Base-by-base conservation (phyloP, 2,888 invertebrate genomes). In the Drosophila engyochracea region DNA sequence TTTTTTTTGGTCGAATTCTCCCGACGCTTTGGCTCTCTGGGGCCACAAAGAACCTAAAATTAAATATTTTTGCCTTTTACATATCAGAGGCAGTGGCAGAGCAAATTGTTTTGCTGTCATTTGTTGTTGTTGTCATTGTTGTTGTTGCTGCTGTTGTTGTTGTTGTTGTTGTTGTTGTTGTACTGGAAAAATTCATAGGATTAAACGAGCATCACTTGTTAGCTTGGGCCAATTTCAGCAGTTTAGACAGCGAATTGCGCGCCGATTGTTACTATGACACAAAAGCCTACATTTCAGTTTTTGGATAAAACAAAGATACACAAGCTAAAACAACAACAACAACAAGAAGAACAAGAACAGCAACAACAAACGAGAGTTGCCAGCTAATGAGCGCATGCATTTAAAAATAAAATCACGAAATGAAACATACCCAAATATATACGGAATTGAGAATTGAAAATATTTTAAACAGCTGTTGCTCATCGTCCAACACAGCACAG, bases 21-120 rank as follows among this genome's bases (percentile, higher is more conserved):
- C 59, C 71, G 62, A 79, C 76, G 72, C 72, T 67, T 80, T 71
- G 66, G 54, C 62, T 64, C 70, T 79, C 67, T 58, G 73, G 67
- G 70, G 61, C 74, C 89, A 85, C 86, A 88, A 88, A 89, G 88
- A 88, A 89, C 83, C 88, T 90, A 90, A 88, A 88, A 88, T 88
- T 88, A 88, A 88, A 88, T 90, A 90, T 88, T 88, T 88, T 88
- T 85, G 90, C 88, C 85, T 83, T 89, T 88, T 85, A 89, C 89
- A 88, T 81, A 89, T 89, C 82, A 75, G 70, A 85, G 84, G 57
- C 83, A 79, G 73, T 86, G 81, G 80, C 78, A 81, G 76, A 86
- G 83, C 81, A 81, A 76, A 81, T 82, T 74, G 82, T 75, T 85
- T 76, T 54, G 74, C 59, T 74, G 59, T 30, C 55, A 58, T 58